Evolutionary conservation across 2,888 invertebrate genomes (phyloP), one percentile per base, ranked within the genome.

Genomic region (Xanthia togata): DNA sequence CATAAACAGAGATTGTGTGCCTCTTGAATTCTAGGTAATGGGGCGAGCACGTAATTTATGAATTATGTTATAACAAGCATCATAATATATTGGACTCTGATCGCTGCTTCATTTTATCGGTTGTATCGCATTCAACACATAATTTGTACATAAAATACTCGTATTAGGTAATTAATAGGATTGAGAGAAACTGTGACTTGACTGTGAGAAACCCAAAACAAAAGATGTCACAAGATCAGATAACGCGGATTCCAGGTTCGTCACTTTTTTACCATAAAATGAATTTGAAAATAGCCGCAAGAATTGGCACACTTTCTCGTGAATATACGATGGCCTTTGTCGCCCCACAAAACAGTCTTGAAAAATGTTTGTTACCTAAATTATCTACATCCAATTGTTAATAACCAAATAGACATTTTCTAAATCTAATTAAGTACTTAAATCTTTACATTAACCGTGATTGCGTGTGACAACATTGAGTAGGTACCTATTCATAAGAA

Each of bases 1-100:
- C 73, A 67, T 76, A 79, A 75, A 82, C 76, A 78, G 71, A 77
- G 50, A 81, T 71, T 57, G 60, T 47, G 70, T n/a, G 57, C 64
- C 60, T 59, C 73, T 72, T 82, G 73, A 82, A 63, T 73, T 64
- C 71, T 83, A 62, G 64, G 63, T 59, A 72, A 81, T 59, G 57
- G 44, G 53, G 60, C 57, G 63, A 38, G 50, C 55, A 55, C 17
- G 31, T 53, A 64, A 70, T 68, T 73, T 74, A 74, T 79, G 64
- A 65, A 41, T 79, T 82, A 71, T 69, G 50, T 47, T 60, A 55
- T 59, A 59, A 70, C 53, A n/a, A 76, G 5, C 14, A 57, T 41
- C 31, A 20, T 26, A 23, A 17, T 78, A 76, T 57, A 50, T 59
- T 69, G 11, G 11, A 67, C 17, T 44, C 26, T 17, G 35, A 57